Conservation (phyloP, 1,140 invertebrate species). For the Melanaphis sacchari region DNA sequence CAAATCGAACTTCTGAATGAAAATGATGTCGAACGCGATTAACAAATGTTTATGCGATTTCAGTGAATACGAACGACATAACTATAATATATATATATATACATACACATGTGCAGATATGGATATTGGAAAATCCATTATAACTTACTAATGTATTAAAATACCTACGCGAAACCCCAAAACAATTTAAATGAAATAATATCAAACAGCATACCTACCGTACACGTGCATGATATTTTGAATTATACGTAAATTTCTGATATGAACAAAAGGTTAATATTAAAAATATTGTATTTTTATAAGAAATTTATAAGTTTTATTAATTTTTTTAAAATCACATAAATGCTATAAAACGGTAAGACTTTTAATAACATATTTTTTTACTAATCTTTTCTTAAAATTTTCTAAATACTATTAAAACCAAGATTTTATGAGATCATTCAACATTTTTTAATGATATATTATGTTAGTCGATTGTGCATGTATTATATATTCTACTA, state of each 20-base stretch:
- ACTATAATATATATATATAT: not conserved
- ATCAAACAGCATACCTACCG: not conserved
- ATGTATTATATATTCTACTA: not conserved
- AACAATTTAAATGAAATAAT: constrained; percentile 12
- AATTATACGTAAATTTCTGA: not conserved
- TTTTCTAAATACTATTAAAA: not conserved
- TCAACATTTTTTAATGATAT: not conserved
- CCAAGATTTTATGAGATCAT: no score
- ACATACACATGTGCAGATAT: not conserved
- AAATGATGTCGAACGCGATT: not conserved
- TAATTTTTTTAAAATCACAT: not conserved
- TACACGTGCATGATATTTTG: not conserved
- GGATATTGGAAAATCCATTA: not conserved
- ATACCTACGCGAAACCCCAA: not conserved
- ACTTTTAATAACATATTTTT: no score
- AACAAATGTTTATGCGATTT: not conserved
- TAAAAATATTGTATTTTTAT: not conserved
- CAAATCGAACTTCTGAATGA: constrained; percentile 4
- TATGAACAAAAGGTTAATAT: not conserved
- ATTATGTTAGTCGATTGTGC: not conserved
- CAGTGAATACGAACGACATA: not conserved
- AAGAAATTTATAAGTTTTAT: not conserved
- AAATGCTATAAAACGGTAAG: not conserved
- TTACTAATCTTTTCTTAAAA: no score
- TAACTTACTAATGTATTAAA: constrained; percentile 10